Percentiles rank a stretch among this genome's conserved stretches.
Conservation (phyloP, 1,140 invertebrate genomes). For the Thaumatotibia leucotreta region DNA sequence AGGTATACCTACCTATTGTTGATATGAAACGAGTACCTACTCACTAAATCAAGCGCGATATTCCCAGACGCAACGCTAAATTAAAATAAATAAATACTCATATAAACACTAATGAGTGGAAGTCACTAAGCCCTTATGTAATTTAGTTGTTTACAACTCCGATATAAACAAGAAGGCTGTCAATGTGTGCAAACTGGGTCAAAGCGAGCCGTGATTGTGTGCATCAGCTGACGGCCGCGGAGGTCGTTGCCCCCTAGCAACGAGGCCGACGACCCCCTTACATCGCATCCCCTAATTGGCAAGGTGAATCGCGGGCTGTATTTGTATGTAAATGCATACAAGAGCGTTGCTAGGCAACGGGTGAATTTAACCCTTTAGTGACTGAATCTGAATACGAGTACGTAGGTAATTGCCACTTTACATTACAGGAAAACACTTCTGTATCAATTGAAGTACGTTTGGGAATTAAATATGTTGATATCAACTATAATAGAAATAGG, state of each 20-base stretch:
- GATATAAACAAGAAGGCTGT: slow-evolving; percentile 15
- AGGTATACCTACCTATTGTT: too few relatives aligned
- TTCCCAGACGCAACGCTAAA: background rate
- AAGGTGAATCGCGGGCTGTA: slow-evolving; percentile 1
- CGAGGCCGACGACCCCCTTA: slow-evolving; percentile 19
- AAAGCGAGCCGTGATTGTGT: slow-evolving; percentile 23
- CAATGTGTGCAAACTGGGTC: slow-evolving; percentile 27
- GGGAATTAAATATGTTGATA: too few relatives aligned
- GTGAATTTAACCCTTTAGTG: too few relatives aligned
- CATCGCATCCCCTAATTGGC: slow-evolving; percentile 10
- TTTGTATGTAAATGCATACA: background rate
- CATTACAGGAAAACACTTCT: too few relatives aligned
- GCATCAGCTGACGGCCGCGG: slow-evolving; percentile 25
- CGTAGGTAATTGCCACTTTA: too few relatives aligned
- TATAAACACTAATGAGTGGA: background rate
- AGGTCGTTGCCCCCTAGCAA: slow-evolving; percentile 1
- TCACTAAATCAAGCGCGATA: background rate
- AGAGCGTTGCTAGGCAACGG: background rate
- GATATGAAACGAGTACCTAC: too few relatives aligned
- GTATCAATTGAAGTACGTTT: too few relatives aligned
- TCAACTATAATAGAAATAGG: too few relatives aligned
- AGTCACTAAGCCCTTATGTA: slow-evolving; percentile 10
- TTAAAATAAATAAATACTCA: background rate
- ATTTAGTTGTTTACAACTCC: slow-evolving; percentile 1
- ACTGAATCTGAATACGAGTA: too few relatives aligned